Evolutionary conservation across 2,113 vertebrate genomes (phyloP), one percentile per base, ranked within the genome.

Genomic region (Notarius lentiginosus): DNA sequence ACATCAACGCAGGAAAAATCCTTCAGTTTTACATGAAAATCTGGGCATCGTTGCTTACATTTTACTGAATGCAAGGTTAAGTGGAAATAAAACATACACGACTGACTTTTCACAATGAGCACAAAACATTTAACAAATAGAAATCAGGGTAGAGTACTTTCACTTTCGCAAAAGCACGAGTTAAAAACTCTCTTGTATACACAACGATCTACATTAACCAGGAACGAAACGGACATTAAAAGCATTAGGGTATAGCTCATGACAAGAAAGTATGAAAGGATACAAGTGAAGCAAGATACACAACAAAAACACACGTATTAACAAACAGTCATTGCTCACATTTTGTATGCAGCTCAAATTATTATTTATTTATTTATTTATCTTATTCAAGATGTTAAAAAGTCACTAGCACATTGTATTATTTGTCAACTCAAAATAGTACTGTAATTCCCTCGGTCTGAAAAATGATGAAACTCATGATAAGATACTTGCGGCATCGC

Each of bases 241-340:
- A 82, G 80, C 68, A 82, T 65, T 24, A 87, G 49, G 20, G 14
- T 82, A 82, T 34, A 87, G 79, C 79, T 87, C 85, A 65, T 30
- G 79, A 87, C 79, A 82, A 68, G 77, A 68, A 82, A 81, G 58
- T 87, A 55, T 66, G 60, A 77, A 77, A 83, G 68, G 66, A 87
- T 63, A 87, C 17, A 73, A 27, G 14, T 77, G 55, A 87, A 87
- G 72, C 86, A 87, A 65, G 53, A 65, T 70, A 56, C 41, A 63
- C 86, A 87, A 75, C 34, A 61, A 68, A 79, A 30, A 61, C 41
- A 30, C 65, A 4, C 2, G 41, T 34, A 56, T 41, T 41, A 41
- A 41, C 41, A 41, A 86, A 80, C 79, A 82, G 86, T 87, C 79
- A 87, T 83, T 66, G 80, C 86, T 77, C n/a, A 77, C 20, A 60